These are phyloP conservation scores for Pitta sordida DNA, from an alignment of 2,113 vertebrate species.

Conservation along the genomic window DNA sequence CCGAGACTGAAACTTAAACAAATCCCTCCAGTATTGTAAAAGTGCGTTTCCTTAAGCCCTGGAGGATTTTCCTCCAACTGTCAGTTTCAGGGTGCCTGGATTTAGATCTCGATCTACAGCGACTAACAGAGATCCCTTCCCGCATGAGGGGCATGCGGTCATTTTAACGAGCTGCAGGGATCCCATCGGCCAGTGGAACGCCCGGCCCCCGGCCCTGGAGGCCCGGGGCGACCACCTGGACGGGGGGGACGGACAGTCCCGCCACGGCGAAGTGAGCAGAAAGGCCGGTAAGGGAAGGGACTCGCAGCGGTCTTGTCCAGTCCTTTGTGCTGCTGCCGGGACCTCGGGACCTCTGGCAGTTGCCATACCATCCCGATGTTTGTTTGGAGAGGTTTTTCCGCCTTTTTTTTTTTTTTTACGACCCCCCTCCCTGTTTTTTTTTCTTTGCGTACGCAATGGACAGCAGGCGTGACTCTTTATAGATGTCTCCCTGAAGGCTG, in stretches of 20 bases:
- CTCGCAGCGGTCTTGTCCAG: background rate
- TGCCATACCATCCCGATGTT: slow-evolving; percentile 63
- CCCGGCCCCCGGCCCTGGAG: background rate
- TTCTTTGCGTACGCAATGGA: background rate
- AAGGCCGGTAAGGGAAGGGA: background rate
- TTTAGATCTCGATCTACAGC: background rate
- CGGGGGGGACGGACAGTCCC: background rate
- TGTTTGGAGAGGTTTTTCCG: slow-evolving; percentile 68
- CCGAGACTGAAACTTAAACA: slow-evolving; percentile 42
- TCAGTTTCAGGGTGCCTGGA: slow-evolving; percentile 15
- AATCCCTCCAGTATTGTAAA: slow-evolving; percentile 47
- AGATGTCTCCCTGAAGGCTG: background rate
- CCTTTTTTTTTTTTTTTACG: background rate
- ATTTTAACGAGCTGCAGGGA: background rate
- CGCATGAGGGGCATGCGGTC: background rate
- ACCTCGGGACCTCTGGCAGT: slow-evolving; percentile 59
- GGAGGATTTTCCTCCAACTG: slow-evolving; percentile 44
- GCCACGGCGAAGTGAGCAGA: background rate
- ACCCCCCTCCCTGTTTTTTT: background rate
- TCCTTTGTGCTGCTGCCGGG: slow-evolving; percentile 33
- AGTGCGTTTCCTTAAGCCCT: slow-evolving; percentile 47
- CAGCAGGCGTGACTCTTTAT: slow-evolving; percentile 12
- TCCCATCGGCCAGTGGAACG: background rate
- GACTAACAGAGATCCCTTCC: background rate
- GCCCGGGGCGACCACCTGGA: background rate